A percentile compares a stretch with the other conserved stretches of the same genome.
Conservation (phyloP, 2,113 vertebrate species). For the Megaptera novaeangliae region DNA sequence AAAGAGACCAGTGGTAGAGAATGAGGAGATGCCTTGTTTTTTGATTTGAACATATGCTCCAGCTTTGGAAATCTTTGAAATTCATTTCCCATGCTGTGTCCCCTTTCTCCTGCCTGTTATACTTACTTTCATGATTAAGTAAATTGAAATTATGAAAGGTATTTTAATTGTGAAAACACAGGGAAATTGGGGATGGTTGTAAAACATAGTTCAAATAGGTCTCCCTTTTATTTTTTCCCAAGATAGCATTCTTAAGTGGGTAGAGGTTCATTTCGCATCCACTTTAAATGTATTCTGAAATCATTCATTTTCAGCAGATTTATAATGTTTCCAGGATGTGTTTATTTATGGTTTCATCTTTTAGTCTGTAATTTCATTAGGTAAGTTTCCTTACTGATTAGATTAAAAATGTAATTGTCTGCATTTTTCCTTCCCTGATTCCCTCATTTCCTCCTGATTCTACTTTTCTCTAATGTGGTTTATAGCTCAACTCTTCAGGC, state of each 20-base stretch:
- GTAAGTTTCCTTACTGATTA: conserved; percentile 12
- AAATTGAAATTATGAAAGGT: not conserved
- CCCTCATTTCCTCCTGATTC: conserved; percentile 20
- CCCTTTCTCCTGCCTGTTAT: not conserved
- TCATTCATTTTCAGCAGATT: conserved; percentile 8
- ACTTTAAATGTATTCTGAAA: not conserved
- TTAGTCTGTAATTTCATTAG: not conserved
- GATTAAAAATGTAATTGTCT: conserved; percentile 6
- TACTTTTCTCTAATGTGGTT: not conserved
- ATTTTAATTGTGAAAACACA: conserved; percentile 16
- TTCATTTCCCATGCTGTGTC: not conserved
- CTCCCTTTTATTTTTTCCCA: not conserved
- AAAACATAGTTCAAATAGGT: not conserved
- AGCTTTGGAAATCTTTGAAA: not conserved
- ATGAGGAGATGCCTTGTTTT: not conserved
- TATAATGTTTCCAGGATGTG: not conserved
- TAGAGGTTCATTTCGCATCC: not conserved
- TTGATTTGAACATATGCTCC: not conserved
- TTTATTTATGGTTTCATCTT: not conserved
- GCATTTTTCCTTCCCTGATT: not conserved
- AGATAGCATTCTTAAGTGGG: not conserved
- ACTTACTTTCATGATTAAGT: not conserved
- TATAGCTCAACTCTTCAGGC: not conserved
- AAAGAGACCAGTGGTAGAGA: not conserved
- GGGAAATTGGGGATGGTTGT: not conserved